phyloP scores from a whole-genome alignment of 2,113 vertebrate species.

The Dipodomys merriami region DNA sequence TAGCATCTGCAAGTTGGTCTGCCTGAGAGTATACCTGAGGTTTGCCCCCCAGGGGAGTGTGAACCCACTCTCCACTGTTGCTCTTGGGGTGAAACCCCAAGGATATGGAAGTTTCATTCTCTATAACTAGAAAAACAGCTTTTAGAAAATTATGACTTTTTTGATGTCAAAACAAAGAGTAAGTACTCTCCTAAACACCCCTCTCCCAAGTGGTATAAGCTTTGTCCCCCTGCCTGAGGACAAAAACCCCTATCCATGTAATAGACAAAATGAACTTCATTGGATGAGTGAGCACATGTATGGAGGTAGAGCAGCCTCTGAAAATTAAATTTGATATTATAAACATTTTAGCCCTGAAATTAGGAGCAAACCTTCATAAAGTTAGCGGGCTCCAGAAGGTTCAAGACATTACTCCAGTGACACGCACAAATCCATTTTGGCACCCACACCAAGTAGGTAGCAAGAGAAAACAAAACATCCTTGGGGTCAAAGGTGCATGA shows the following conservation, averaged over 20 bases:
- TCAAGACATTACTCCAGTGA: constrained; percentile 58
- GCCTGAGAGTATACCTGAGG: too few species aligned
- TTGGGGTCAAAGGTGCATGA: not conserved
- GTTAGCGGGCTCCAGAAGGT: constrained; percentile 56
- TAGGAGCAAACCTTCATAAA: constrained; percentile 33
- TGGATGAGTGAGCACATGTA: not conserved
- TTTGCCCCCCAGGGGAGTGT: too few species aligned
- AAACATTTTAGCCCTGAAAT: constrained; percentile 28
- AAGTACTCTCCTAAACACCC: not conserved
- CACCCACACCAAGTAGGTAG: constrained; percentile 17
- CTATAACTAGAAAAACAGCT: constrained; percentile 56
- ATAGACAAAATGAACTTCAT: not conserved
- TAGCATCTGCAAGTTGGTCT: too few species aligned
- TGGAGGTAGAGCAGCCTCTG: not conserved
- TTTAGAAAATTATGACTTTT: constrained; percentile 31
- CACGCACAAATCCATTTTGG: constrained; percentile 25
- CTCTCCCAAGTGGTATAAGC: not conserved
- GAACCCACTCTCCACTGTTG: constrained; percentile 43
- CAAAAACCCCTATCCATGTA: not conserved
- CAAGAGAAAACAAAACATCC: constrained; percentile 1
- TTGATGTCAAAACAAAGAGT: constrained; percentile 53
- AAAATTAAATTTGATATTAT: not conserved
- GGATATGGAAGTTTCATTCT: constrained; percentile 56
- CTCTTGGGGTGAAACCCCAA: constrained; percentile 54
- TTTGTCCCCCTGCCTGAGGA: not conserved